Conservation (phyloP, 2,113 vertebrate genomes). For the Tragulus kanchil region DNA sequence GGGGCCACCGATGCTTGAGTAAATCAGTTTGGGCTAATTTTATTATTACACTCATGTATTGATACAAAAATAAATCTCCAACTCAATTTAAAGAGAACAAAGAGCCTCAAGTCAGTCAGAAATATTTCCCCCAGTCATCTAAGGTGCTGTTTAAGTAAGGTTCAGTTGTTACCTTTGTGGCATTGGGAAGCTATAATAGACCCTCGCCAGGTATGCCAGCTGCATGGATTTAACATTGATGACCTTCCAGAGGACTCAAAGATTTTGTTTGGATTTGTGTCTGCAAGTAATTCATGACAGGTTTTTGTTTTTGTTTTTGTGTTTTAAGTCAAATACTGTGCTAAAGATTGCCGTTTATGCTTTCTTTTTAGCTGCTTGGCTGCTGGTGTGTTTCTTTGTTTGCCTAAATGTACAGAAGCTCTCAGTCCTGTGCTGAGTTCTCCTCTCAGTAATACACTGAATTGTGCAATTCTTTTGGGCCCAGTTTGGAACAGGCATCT, state of each 20-base stretch:
- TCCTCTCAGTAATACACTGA: background rate
- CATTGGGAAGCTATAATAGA: background rate
- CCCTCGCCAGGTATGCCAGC: background rate
- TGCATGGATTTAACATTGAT: background rate
- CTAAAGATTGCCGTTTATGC: background rate
- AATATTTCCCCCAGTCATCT: background rate
- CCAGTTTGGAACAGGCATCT: slow-evolving; percentile 23
- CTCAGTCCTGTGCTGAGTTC: slow-evolving; percentile 7
- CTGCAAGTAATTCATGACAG: background rate
- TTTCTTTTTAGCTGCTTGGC: background rate
- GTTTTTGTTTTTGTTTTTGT: background rate
- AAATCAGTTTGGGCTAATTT: slow-evolving; percentile 3
- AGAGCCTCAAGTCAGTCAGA: background rate
- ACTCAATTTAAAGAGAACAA: slow-evolving; percentile 25
- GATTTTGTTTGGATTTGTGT: slow-evolving; percentile 40
- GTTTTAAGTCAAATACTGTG: background rate
- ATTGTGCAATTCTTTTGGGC: slow-evolving; percentile 66
- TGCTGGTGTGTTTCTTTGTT: background rate
- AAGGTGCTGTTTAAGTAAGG: background rate
- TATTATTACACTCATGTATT: background rate
- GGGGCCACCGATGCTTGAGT: background rate
- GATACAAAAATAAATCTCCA: background rate
- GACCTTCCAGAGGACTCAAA: background rate
- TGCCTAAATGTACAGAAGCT: slow-evolving; percentile 56
- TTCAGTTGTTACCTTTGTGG: background rate